Evolutionary conservation across 1,140 invertebrate species (phyloP).

Genomic region (Drosophila pseudoobscura): DNA sequence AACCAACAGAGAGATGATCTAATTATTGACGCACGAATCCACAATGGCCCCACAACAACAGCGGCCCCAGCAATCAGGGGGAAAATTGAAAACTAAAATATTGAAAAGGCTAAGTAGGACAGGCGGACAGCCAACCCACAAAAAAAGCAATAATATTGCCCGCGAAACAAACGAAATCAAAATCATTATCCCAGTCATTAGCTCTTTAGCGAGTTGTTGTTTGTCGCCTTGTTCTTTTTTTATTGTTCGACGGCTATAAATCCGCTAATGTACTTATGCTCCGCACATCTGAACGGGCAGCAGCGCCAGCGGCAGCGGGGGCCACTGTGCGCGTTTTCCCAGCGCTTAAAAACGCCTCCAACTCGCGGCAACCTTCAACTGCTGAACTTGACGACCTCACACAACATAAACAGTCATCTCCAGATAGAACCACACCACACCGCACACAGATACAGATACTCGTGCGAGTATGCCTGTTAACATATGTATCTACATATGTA

Average conservation of each 20-base stretch:
- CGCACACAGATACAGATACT: neutral
- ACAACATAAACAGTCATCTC: conserved; percentile 9
- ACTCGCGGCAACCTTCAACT: conserved; percentile 44
- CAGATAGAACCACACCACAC: conserved; percentile 27
- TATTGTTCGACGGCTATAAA: conserved; percentile 55
- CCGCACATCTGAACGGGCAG: neutral
- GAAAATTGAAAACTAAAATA: conserved; percentile 61
- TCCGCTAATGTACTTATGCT: conserved; percentile 56
- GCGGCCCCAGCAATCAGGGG: conserved; percentile 18
- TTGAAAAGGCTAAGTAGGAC: conserved; percentile 43
- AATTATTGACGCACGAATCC: conserved; percentile 80
- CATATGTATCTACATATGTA: conserved; percentile 1
- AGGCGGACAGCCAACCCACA: conserved; percentile 17
- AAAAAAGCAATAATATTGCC: conserved; percentile 35
- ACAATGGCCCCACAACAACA: conserved; percentile 34
- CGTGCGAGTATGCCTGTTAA: no score
- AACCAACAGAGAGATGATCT: conserved; percentile 72
- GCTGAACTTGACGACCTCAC: conserved; percentile 49
- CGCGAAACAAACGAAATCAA: conserved; percentile 62
- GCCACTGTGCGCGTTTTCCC: conserved; percentile 18
- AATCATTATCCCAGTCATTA: conserved; percentile 77
- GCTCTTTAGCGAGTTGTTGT: conserved; percentile 60
- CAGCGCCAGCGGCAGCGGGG: no score
- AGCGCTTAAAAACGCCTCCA: conserved; percentile 37
- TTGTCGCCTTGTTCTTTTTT: conserved; percentile 50